A percentile compares a stretch with the other conserved stretches of the same genome.
These are phyloP conservation scores for Platysternon megacephalum DNA, from an alignment of 2,113 vertebrate species.

Conservation along the genomic window DNA sequence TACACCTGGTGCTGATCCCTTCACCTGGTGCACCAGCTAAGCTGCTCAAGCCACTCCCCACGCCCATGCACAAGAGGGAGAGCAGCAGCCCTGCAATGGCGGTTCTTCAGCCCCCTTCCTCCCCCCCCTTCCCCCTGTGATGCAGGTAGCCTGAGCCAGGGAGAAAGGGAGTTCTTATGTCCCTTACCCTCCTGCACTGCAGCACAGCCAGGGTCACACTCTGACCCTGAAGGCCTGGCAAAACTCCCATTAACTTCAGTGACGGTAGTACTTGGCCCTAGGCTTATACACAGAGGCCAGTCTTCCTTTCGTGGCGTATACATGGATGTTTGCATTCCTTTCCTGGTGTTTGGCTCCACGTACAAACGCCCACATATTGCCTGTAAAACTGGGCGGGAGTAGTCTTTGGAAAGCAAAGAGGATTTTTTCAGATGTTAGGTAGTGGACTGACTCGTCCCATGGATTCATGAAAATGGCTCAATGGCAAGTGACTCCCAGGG, in stretches of 20 bases:
- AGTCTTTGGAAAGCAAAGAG: background rate
- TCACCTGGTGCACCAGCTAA: background rate
- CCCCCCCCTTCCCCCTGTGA: background rate
- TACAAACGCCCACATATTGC: background rate
- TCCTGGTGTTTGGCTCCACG: background rate
- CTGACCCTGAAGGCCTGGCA: background rate
- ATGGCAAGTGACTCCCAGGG: conserved; percentile 7
- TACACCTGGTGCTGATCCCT: background rate
- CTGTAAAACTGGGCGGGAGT: background rate
- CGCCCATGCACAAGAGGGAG: background rate
- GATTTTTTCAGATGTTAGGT: background rate
- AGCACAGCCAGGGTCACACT: fast-evolving
- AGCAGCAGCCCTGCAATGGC: background rate
- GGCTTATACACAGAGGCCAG: background rate
- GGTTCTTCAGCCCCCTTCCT: background rate
- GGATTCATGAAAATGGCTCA: background rate
- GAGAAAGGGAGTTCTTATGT: background rate
- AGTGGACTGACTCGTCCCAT: background rate
- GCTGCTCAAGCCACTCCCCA: background rate
- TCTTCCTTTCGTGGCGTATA: background rate
- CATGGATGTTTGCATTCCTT: background rate
- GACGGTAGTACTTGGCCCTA: background rate
- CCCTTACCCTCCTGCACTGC: background rate
- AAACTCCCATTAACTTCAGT: background rate
- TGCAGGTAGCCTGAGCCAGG: background rate